Conservation (phyloP, 1,140 invertebrate genomes). For the Calephelis virginiensis region DNA sequence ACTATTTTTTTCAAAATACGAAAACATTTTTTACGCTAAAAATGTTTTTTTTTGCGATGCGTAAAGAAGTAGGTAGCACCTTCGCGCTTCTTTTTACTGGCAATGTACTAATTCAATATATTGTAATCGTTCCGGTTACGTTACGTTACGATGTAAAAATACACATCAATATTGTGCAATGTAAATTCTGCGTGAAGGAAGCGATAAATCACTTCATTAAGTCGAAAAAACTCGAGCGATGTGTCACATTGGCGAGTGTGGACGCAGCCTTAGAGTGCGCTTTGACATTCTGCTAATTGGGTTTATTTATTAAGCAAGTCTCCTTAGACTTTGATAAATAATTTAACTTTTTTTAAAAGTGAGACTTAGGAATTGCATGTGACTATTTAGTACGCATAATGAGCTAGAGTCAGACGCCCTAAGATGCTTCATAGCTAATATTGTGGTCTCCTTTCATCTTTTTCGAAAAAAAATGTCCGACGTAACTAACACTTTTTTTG, state of each 20-base stretch:
- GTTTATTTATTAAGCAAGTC: constrained; percentile 16
- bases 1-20: no score
- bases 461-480: no score
- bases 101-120: no score
- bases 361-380: not conserved
- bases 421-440: no score
- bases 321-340: constrained; percentile 5
- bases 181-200: constrained; percentile 54
- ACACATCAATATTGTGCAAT: constrained; percentile 40
- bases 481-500: no score
- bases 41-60: no score
- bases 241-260: constrained; percentile 29
- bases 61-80: no score
- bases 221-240: constrained; percentile 28
- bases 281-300: constrained; percentile 16
- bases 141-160: constrained; percentile 25
- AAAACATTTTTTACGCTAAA: no score
- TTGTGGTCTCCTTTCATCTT: no score
- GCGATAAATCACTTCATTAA: constrained; percentile 52
- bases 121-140: constrained; percentile 14
- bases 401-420: no score
- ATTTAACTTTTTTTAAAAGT: not conserved
- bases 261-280: constrained; percentile 19
- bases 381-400: no score
- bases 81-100: no score